Conservation (phyloP, 92 coral and sea anemone genomes). For the Umimayanthus chanpuru region DNA sequence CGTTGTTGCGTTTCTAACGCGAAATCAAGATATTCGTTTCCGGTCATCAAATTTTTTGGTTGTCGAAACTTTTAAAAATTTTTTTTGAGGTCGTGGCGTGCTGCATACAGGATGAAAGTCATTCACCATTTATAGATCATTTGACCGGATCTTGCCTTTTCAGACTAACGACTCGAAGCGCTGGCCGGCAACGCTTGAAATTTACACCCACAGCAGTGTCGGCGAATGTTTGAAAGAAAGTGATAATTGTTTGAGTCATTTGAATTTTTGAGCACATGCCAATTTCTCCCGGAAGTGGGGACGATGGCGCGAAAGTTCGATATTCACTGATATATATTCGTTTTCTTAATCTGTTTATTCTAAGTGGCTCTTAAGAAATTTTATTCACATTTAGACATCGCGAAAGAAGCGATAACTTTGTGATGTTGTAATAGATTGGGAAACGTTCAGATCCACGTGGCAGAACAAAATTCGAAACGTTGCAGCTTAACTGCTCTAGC, state of each 20-base stretch:
- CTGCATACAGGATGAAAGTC: background rate
- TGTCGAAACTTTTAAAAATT: background rate
- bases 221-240: background rate
- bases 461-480: conserved; percentile 72
- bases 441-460: conserved; percentile 84
- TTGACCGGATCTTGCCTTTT: background rate
- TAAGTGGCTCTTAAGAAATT: background rate
- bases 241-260: conserved; percentile 1
- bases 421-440: conserved; percentile 64
- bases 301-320: conserved; percentile 56
- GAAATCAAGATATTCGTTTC: conserved; percentile 26
- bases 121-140: background rate
- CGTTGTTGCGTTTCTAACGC: conserved; percentile 42
- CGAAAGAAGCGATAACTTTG: background rate
- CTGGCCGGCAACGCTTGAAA: background rate
- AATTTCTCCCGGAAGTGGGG: conserved; percentile 21
- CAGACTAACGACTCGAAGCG: background rate
- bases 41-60: conserved; percentile 27
- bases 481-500: conserved; percentile 51
- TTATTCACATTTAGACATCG: background rate
- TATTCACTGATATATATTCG: background rate
- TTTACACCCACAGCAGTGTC: background rate
- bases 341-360: conserved; percentile 2
- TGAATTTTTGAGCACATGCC: conserved; percentile 16
- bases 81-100: background rate